A percentile compares a stretch with the other conserved stretches of the same genome.
Conservation (phyloP, 2,888 invertebrate species). For the Pinctada fucata region DNA sequence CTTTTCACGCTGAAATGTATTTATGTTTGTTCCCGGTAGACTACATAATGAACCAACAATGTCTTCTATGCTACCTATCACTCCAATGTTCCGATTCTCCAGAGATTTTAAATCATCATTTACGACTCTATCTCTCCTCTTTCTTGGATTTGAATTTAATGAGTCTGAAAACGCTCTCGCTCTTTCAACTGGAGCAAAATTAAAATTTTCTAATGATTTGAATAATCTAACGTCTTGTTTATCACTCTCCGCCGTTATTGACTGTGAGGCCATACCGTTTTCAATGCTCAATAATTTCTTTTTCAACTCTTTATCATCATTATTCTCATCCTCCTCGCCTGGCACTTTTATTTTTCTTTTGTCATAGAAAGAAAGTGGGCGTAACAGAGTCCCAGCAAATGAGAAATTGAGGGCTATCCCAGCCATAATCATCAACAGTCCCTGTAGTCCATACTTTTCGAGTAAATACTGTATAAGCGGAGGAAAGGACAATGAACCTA, state of each 20-base stretch:
- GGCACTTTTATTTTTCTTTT: not conserved
- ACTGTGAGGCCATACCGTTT: not conserved
- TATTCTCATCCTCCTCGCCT: not conserved
- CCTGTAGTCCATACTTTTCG: slow-evolving; percentile 21
- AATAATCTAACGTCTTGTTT: not conserved
- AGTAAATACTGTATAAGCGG: slow-evolving; percentile 21
- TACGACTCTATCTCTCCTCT: not conserved
- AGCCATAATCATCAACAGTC: slow-evolving; percentile 26
- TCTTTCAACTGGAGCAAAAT: not conserved
- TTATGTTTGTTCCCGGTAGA: not conserved
- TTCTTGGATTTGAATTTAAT: not conserved
- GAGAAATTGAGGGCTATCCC: slow-evolving; percentile 36
- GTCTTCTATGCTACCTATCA: not conserved
- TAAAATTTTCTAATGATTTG: not conserved
- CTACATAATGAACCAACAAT: slow-evolving; percentile 4
- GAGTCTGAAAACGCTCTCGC: slow-evolving; percentile 5
- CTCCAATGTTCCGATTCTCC: not conserved
- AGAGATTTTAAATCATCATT: not conserved
- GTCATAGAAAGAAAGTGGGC: slow-evolving; percentile 31
- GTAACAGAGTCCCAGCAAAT: slow-evolving; percentile 39
- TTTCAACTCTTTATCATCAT: not conserved
- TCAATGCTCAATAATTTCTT: no score
- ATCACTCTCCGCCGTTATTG: not conserved
- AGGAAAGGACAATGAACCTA: slow-evolving; percentile 25
- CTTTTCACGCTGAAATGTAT: not conserved